A percentile compares a stretch with the other conserved stretches of the same genome.
phyloP scores from a whole-genome alignment of 2,888 invertebrate species.

The Mesorhabditis sp. region DNA sequence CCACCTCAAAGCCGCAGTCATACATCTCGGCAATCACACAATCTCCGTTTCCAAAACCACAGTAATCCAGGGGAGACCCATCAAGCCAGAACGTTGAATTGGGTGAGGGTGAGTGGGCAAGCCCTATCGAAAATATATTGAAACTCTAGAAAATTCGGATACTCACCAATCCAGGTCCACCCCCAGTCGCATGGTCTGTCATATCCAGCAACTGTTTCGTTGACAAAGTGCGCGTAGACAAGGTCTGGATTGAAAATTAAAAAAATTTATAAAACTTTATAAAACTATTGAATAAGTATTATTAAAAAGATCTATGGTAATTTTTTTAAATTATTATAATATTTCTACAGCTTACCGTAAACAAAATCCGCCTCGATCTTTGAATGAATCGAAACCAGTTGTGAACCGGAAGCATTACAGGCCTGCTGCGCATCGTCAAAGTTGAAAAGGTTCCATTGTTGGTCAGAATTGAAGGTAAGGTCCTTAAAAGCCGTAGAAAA shows the following conservation, averaged over 20 bases:
- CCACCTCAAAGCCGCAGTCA: conserved; percentile 4
- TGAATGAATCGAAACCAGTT: conserved; percentile 4
- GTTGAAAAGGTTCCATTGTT: background rate
- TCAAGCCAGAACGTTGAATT: background rate
- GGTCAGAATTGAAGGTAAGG: background rate
- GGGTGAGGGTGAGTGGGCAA: conserved; percentile 3
- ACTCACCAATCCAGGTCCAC: background rate
- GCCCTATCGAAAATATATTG: background rate
- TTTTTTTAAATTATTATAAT: background rate
- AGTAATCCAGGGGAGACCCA: conserved; percentile 3
- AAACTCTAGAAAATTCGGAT: background rate
- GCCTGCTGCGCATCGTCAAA: background rate
- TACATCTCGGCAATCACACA: conserved; percentile 6
- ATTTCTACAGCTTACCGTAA: background rate
- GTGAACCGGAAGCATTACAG: background rate
- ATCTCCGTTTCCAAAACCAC: background rate
- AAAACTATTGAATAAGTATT: too few relatives aligned
- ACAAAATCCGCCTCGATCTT: background rate
- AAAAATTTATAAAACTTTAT: background rate
- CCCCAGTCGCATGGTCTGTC: background rate
- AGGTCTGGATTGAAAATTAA: background rate
- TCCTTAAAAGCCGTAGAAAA: too few relatives aligned
- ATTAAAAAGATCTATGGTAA: too few relatives aligned
- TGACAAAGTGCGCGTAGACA: background rate
- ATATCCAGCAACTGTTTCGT: background rate